A percentile compares a stretch with the other conserved stretches of the same genome.
Conservation (phyloP, 2,888 invertebrate genomes). For the Criorhina ranunculi region DNA sequence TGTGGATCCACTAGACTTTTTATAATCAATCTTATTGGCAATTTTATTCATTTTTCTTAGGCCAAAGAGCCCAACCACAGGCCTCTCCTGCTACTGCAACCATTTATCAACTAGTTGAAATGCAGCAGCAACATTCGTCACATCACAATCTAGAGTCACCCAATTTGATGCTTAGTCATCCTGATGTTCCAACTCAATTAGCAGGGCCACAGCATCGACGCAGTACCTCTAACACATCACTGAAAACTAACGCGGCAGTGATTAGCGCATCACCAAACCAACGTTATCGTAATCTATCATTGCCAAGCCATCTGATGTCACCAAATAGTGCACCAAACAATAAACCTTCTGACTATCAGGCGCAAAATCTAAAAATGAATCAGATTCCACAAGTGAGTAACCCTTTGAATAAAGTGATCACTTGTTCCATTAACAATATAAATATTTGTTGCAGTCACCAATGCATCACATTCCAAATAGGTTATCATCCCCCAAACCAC, state of each 20-base stretch:
- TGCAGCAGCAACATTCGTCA: constrained; percentile 76
- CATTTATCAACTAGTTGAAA: constrained; percentile 83
- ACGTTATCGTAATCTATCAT: constrained; percentile 83
- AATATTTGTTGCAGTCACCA: constrained; percentile 70
- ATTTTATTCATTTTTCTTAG: constrained; percentile 74
- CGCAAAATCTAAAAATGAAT: constrained; percentile 59
- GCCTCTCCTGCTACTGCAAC: constrained; percentile 83
- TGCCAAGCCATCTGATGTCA: constrained; percentile 81
- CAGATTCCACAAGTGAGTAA: constrained; percentile 69
- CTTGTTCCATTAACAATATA: background rate
- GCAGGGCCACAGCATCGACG: constrained; percentile 82
- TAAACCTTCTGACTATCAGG: constrained; percentile 53
- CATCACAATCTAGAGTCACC: constrained; percentile 64
- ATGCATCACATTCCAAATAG: constrained; percentile 79
- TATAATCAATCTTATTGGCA: background rate
- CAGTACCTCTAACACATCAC: constrained; percentile 81
- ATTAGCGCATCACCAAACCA: constrained; percentile 79
- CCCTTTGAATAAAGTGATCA: background rate
- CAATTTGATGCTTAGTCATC: constrained; percentile 74
- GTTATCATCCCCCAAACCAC: constrained; percentile 62
- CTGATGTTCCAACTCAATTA: constrained; percentile 79
- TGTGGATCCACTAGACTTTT: background rate
- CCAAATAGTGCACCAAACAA: constrained; percentile 55
- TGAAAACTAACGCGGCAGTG: constrained; percentile 74
- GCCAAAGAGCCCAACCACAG: constrained; percentile 85